Evolutionary conservation across 2,113 vertebrate species (phyloP).

Genomic region (Lampris megalopsis): DNA sequence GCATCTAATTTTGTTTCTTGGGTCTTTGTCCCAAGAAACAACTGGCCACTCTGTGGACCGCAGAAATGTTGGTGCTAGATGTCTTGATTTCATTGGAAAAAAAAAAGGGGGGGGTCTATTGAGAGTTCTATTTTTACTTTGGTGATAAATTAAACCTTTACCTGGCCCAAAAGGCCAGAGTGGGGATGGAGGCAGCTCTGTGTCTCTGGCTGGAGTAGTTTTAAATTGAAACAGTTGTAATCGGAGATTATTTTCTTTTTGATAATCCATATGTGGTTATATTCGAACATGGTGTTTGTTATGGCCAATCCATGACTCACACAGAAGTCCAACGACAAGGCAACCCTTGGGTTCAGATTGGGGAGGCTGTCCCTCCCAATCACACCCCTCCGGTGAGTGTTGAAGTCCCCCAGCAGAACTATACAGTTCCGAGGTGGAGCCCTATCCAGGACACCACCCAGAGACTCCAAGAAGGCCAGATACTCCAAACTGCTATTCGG

Average conservation of each 20-base stretch:
- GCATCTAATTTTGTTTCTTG: conserved; percentile 60
- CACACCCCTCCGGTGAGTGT: too few relatives aligned
- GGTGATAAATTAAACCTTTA: conserved; percentile 72
- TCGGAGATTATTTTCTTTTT: conserved; percentile 53
- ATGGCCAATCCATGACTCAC: too few relatives aligned
- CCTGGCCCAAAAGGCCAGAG: conserved; percentile 53
- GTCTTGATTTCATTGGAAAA: conserved; percentile 56
- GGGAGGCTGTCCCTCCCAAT: too few relatives aligned
- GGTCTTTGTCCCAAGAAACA: conserved; percentile 57
- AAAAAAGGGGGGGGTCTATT: conserved; percentile 43
- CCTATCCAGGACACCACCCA: too few relatives aligned
- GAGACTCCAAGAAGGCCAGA: too few relatives aligned
- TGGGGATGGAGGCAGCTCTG: conserved; percentile 52
- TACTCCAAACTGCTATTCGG: too few relatives aligned
- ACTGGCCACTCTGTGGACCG: conserved; percentile 4
- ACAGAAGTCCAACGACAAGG: too few relatives aligned
- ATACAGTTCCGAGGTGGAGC: too few relatives aligned
- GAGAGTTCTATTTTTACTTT: conserved; percentile 59
- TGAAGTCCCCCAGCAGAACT: too few relatives aligned
- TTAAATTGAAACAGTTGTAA: conserved; percentile 53
- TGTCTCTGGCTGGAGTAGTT: conserved; percentile 42
- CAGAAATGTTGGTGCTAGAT: conserved; percentile 24
- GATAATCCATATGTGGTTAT: conserved; percentile 13
- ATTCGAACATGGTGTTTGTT: not conserved
- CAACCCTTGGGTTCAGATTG: too few relatives aligned